These are phyloP conservation scores for Atta cephalotes DNA, from an alignment of 1,140 invertebrate species.

Conservation along the genomic window DNA sequence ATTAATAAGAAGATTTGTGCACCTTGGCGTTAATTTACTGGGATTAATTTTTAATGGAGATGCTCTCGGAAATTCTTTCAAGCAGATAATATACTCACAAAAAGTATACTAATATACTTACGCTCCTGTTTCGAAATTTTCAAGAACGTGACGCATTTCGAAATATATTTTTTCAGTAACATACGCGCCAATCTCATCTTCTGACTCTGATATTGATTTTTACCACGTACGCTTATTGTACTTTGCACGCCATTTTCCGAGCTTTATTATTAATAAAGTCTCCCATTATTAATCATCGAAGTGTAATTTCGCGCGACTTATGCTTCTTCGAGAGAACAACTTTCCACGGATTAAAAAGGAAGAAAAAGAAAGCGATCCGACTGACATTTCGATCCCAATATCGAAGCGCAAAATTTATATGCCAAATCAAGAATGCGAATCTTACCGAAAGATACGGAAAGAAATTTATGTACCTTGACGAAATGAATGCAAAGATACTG, in stretches of 20 bases:
- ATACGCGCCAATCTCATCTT: neutral
- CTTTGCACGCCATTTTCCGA: neutral
- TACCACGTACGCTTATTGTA: neutral
- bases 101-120: neutral
- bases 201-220: slow-evolving; percentile 21
- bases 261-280: neutral
- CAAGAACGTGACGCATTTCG: neutral
- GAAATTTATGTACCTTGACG: slow-evolving; percentile 46
- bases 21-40: neutral
- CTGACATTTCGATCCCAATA: slow-evolving; percentile 28
- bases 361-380: slow-evolving; percentile 2
- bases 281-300: slow-evolving; percentile 37
- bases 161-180: slow-evolving; percentile 2
- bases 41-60: neutral
- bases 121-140: no score
- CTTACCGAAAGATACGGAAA: slow-evolving; percentile 49
- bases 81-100: neutral
- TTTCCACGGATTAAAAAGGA: neutral
- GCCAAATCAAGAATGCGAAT: slow-evolving; percentile 44
- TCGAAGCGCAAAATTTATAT: slow-evolving; percentile 59
- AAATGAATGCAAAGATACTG: slow-evolving; percentile 57
- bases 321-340: slow-evolving; percentile 12
- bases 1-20: neutral
- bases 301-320: slow-evolving; percentile 29
- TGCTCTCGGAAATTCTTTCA: neutral